Conservation (phyloP, 2,888 invertebrate species). For the Macaria notata region DNA sequence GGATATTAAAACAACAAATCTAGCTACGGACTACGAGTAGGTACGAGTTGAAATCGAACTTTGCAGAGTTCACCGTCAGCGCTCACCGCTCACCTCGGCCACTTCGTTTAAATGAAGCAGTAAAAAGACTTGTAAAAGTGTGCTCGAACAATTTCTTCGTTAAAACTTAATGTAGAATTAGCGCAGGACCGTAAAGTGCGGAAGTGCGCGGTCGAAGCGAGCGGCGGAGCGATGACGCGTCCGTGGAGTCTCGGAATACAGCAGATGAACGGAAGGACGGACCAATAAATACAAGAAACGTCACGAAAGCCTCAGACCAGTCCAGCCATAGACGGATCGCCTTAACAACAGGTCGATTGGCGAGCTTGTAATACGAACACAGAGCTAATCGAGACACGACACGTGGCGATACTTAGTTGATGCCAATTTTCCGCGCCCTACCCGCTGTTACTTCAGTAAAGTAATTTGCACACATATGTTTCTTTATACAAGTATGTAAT, state of each 20-base stretch:
- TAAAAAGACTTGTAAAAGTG: slow-evolving; percentile 29
- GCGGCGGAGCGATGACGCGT: slow-evolving; percentile 53
- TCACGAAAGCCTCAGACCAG: slow-evolving; percentile 52
- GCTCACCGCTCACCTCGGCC: slow-evolving; percentile 47
- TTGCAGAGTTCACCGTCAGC: slow-evolving; percentile 34
- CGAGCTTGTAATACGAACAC: slow-evolving; percentile 63
- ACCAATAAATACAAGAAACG: slow-evolving; percentile 40
- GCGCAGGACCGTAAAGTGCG: slow-evolving; percentile 31
- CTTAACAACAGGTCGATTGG: slow-evolving; percentile 34
- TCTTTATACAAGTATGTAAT: too few relatives aligned
- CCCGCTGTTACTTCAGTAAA: too few relatives aligned
- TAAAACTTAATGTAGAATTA: slow-evolving; percentile 33
- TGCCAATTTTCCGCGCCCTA: too few relatives aligned
- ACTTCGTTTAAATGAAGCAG: slow-evolving; percentile 38
- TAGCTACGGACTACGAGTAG: slow-evolving; percentile 43
- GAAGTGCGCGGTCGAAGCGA: slow-evolving; percentile 45
- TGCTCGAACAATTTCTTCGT: slow-evolving; percentile 18
- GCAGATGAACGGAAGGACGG: slow-evolving; percentile 32
- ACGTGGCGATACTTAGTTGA: too few relatives aligned
- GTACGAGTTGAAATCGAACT: slow-evolving; percentile 34
- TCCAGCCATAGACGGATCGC: slow-evolving; percentile 43
- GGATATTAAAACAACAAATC: slow-evolving; percentile 38
- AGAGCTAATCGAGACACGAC: slow-evolving; percentile 28
- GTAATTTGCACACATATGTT: too few relatives aligned
- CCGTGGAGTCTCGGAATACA: slow-evolving; percentile 46